These are phyloP conservation scores for Maniola hyperantus DNA, from an alignment of 2,888 invertebrate genomes.

Conservation along the genomic window DNA sequence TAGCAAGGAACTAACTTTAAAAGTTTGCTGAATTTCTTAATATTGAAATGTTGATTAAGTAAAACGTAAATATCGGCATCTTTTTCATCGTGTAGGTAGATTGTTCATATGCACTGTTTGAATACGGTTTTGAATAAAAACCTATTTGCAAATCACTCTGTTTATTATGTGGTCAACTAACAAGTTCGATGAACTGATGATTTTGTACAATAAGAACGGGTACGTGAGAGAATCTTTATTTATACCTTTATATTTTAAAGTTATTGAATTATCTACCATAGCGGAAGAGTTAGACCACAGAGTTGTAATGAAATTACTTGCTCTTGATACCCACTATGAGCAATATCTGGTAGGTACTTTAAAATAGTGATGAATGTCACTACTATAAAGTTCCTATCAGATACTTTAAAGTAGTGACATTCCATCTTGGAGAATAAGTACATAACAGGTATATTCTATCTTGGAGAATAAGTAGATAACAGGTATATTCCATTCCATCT, in stretches of 20 bases:
- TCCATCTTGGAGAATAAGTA: too few relatives aligned
- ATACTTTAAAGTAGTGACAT: too few relatives aligned
- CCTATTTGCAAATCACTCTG: constrained; percentile 22
- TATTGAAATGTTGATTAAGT: too few relatives aligned
- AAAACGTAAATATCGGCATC: not conserved
- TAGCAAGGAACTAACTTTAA: too few relatives aligned
- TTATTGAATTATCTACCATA: not conserved
- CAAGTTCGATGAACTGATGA: constrained; percentile 22
- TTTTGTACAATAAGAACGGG: constrained; percentile 7
- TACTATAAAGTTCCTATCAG: too few relatives aligned
- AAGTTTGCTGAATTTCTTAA: too few relatives aligned
- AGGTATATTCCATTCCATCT: too few relatives aligned
- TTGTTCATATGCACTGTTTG: not conserved
- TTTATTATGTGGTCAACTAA: constrained; percentile 16
- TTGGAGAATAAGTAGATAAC: too few relatives aligned
- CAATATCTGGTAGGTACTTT: too few relatives aligned
- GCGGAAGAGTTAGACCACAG: not conserved
- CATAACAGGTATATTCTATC: too few relatives aligned
- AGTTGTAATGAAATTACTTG: not conserved
- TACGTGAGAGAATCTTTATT: constrained; percentile 12
- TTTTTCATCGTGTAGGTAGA: not conserved
- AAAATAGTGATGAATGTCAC: too few relatives aligned
- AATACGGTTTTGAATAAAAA: constrained; percentile 2
- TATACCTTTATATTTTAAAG: not conserved
- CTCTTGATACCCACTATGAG: too few relatives aligned